Evolutionary conservation across 2,888 invertebrate genomes (phyloP).

Genomic region (Tiliacea aurago): DNA sequence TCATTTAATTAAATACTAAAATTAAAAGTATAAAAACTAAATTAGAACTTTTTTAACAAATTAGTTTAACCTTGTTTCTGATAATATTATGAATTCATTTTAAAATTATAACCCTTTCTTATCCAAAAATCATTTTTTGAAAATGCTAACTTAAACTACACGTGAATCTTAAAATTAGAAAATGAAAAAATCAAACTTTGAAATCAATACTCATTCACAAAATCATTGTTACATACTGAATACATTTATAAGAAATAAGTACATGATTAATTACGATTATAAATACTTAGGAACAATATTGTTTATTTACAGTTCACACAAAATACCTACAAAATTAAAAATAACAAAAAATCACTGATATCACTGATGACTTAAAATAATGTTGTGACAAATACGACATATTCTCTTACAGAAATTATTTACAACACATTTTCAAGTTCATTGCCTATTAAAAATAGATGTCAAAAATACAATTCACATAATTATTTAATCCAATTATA

Average conservation of each 20-base stretch:
- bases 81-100: slow-evolving; percentile 33
- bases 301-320: slow-evolving; percentile 61
- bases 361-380: slow-evolving; percentile 27
- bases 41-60: slow-evolving; percentile 6
- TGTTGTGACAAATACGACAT: slow-evolving; percentile 23
- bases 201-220: slow-evolving; percentile 51
- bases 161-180: slow-evolving; percentile 24
- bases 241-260: slow-evolving; percentile 61
- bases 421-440: slow-evolving; percentile 50
- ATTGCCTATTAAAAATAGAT: slow-evolving; percentile 47
- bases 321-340: slow-evolving; percentile 46
- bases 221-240: slow-evolving; percentile 51
- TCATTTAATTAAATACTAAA: slow-evolving; percentile 4
- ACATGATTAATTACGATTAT: slow-evolving; percentile 63
- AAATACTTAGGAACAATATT: slow-evolving; percentile 64
- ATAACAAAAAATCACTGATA: slow-evolving; percentile 11
- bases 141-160: slow-evolving; percentile 33
- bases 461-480: slow-evolving; percentile 48
- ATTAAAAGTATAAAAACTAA: slow-evolving; percentile 7
- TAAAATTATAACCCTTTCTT: slow-evolving; percentile 40
- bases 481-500: slow-evolving; percentile 51
- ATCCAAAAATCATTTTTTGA: slow-evolving; percentile 30
- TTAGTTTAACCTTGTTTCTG: slow-evolving; percentile 9
- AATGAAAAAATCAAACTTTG: background rate
- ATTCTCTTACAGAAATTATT: slow-evolving; percentile 50